A percentile compares a stretch with the other conserved stretches of the same genome.
Conservation (phyloP, 2,797 vertebrate genomes). For the Pipistrellus kuhlii region DNA sequence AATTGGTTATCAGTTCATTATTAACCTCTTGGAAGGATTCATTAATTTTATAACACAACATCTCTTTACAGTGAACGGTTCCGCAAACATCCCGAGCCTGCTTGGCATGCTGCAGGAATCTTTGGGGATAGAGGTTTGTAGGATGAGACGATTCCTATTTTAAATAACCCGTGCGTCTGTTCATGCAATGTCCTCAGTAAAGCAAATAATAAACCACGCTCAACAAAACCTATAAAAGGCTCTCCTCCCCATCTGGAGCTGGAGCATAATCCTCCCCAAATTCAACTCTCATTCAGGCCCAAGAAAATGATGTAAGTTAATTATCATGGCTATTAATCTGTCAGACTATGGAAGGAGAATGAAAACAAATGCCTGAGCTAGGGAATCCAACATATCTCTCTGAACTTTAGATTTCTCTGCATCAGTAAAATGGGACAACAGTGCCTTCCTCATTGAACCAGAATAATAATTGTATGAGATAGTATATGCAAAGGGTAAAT, state of each 20-base stretch:
- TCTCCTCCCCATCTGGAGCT: neutral
- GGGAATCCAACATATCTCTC: neutral
- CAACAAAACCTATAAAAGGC: slow-evolving; percentile 56
- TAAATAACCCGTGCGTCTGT: slow-evolving; percentile 67
- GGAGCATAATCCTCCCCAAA: neutral
- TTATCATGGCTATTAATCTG: slow-evolving; percentile 38
- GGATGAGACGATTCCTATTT: slow-evolving; percentile 61
- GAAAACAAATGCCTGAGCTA: neutral
- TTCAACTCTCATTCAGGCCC: neutral
- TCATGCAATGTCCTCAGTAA: slow-evolving; percentile 59
- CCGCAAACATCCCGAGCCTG: slow-evolving; percentile 44
- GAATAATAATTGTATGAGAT: neutral
- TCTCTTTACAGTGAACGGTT: slow-evolving; percentile 71
- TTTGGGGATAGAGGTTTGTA: slow-evolving; percentile 66
- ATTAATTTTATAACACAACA: slow-evolving; percentile 80
- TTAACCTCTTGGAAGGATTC: slow-evolving; percentile 76
- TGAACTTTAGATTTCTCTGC: slow-evolving; percentile 21
- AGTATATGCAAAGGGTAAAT: neutral
- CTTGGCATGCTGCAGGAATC: slow-evolving; percentile 62
- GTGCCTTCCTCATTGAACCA: neutral
- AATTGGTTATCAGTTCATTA: slow-evolving; percentile 70
- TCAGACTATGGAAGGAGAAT: neutral
- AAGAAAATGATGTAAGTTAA: slow-evolving; percentile 4
- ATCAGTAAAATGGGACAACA: neutral
- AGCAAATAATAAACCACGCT: slow-evolving; percentile 68